phyloP scores from a whole-genome alignment of 1,140 invertebrate genomes.

The Anagrus nilaparvatae region DNA sequence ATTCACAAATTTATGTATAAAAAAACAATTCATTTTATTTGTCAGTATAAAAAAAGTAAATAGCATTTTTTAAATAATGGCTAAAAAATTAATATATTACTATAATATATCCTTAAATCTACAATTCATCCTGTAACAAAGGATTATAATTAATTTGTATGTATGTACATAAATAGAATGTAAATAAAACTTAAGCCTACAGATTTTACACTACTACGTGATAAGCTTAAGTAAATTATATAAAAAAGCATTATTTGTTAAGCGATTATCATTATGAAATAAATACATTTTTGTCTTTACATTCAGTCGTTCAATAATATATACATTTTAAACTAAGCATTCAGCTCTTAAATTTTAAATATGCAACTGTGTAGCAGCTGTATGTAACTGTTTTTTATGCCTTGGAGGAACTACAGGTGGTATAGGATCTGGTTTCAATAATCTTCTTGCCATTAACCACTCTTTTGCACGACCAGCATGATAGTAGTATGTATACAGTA shows the following conservation, averaged over 20 bases:
- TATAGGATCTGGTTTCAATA: constrained; percentile 21
- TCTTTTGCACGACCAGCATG: constrained; percentile 39
- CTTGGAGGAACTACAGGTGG: constrained; percentile 42
- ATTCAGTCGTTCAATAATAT: too few species aligned
- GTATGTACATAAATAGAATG: constrained; percentile 9
- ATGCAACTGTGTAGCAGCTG: constrained; percentile 10
- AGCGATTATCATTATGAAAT: constrained; percentile 24
- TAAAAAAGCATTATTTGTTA: constrained; percentile 12
- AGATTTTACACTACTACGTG: constrained; percentile 4
- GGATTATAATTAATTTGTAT: too few species aligned
- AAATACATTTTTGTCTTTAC: constrained; percentile 31
- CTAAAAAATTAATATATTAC: too few species aligned
- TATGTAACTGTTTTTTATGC: constrained; percentile 33
- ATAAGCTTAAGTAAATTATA: constrained; percentile 3
- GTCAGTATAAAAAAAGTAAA: too few species aligned
- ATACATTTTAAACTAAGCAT: neutral
- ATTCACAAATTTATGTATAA: too few species aligned
- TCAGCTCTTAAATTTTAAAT: constrained; percentile 8
- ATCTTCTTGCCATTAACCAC: constrained; percentile 34
- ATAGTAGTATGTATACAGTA: constrained; percentile 41
- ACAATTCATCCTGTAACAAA: too few species aligned
- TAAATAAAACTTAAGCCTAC: constrained; percentile 9
- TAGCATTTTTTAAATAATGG: too few species aligned
- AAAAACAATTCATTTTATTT: too few species aligned
- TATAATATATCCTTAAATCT: too few species aligned